These are phyloP conservation scores for Coracias cyanogaster DNA, from an alignment of 2,797 vertebrate genomes.

Conservation along the genomic window DNA sequence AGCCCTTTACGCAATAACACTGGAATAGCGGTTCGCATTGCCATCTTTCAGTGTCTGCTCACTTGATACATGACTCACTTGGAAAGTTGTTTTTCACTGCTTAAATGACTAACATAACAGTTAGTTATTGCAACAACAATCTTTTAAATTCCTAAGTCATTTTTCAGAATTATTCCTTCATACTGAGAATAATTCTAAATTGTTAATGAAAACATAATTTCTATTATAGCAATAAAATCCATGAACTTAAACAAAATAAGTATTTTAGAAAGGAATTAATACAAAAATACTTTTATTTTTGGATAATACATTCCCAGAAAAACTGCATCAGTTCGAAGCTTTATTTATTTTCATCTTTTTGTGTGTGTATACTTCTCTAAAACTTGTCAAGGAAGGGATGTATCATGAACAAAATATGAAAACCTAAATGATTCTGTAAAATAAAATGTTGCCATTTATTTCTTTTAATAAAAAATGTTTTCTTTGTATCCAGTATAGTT, in stretches of 20 bases:
- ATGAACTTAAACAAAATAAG: neutral
- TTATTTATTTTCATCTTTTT: neutral
- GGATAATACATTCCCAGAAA: neutral
- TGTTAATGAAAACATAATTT: neutral
- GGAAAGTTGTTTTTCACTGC: neutral
- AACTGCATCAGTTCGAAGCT: neutral
- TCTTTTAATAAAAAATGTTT: neutral
- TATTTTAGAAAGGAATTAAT: neutral
- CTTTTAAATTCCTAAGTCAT: neutral
- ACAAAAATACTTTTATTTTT: too few relatives aligned
- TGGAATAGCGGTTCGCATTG: neutral
- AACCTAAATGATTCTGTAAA: neutral
- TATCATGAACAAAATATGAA: neutral
- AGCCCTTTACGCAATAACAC: neutral
- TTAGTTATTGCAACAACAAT: neutral
- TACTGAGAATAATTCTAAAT: neutral
- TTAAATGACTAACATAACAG: neutral
- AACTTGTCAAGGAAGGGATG: neutral
- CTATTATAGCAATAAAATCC: neutral
- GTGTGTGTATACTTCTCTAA: neutral
- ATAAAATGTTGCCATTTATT: neutral
- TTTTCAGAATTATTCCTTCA: neutral
- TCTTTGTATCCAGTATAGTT: neutral
- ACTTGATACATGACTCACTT: accelerated
- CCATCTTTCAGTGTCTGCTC: neutral